Conservation (phyloP, 2,113 vertebrate species). For the Datnioides undecimradiatus region DNA sequence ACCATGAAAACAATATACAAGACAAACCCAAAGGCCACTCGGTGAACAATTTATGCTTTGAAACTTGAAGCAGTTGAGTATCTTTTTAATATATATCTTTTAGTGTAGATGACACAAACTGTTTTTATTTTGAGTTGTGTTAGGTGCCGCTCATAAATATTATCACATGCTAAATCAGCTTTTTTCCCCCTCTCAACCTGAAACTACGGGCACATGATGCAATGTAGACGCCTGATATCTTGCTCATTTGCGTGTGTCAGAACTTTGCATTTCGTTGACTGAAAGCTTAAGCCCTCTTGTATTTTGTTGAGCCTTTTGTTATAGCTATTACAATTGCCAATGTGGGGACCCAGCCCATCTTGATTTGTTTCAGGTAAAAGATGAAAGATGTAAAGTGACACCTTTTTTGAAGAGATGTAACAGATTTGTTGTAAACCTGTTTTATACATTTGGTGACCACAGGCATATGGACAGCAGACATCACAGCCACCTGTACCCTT, state of each 20-base stretch:
- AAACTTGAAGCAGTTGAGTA: not conserved
- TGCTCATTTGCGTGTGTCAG: not conserved
- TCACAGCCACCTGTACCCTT: not conserved
- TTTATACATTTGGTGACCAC: conserved; percentile 6
- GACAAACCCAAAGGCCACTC: not conserved
- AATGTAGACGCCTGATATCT: not conserved
- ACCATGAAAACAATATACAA: too few species aligned
- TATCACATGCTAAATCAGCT: not conserved
- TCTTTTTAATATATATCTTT: not conserved
- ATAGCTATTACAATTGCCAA: not conserved
- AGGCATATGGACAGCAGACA: conserved; percentile 22
- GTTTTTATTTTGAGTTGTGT: too few species aligned
- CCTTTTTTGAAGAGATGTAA: not conserved
- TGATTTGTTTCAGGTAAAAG: not conserved
- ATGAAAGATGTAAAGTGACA: not conserved
- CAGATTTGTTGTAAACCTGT: not conserved
- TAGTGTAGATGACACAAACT: too few species aligned
- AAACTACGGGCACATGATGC: not conserved
- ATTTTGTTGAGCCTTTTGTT: too few species aligned
- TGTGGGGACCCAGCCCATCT: not conserved
- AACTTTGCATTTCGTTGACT: not conserved
- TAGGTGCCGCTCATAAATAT: not conserved
- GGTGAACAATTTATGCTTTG: not conserved
- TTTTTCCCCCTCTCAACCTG: not conserved
- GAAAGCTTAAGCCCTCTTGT: not conserved